phyloP scores from a whole-genome alignment of 2,888 invertebrate species.

The Onchidella celtica region DNA sequence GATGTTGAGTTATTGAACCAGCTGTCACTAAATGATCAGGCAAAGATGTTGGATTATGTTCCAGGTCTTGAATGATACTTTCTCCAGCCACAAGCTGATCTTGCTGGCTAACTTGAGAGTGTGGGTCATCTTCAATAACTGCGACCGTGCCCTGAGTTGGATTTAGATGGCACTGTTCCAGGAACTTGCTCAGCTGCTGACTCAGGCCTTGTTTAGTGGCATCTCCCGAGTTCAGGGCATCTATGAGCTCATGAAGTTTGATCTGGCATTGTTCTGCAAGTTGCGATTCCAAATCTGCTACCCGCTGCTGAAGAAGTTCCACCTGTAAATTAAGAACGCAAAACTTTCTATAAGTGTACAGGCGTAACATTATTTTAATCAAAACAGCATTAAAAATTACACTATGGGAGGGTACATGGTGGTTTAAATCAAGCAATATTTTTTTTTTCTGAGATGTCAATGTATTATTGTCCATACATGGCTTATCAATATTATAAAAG shows the following conservation, averaged over 20 bases:
- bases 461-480: too few relatives aligned
- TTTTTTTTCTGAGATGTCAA: too few relatives aligned
- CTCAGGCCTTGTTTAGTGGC: constrained; percentile 24
- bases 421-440: too few relatives aligned
- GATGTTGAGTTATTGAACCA: not conserved
- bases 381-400: not conserved
- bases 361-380: not conserved
- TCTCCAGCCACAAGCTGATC: not conserved
- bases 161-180: constrained; percentile 40
- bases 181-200: constrained; percentile 41
- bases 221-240: constrained; percentile 31
- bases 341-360: not conserved
- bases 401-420: too few relatives aligned
- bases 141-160: not conserved
- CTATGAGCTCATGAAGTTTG: constrained; percentile 33
- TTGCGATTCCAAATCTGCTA: constrained; percentile 35
- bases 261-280: constrained; percentile 30
- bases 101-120: not conserved
- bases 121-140: constrained; percentile 6
- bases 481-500: too few relatives aligned
- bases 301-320: constrained; percentile 35
- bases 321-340: constrained; percentile 22
- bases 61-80: constrained; percentile 1
- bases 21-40: not conserved
- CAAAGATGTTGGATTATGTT: constrained; percentile 8